These are phyloP conservation scores for Malurus cyaneus DNA, from an alignment of 2,113 vertebrate species.

Conservation along the genomic window DNA sequence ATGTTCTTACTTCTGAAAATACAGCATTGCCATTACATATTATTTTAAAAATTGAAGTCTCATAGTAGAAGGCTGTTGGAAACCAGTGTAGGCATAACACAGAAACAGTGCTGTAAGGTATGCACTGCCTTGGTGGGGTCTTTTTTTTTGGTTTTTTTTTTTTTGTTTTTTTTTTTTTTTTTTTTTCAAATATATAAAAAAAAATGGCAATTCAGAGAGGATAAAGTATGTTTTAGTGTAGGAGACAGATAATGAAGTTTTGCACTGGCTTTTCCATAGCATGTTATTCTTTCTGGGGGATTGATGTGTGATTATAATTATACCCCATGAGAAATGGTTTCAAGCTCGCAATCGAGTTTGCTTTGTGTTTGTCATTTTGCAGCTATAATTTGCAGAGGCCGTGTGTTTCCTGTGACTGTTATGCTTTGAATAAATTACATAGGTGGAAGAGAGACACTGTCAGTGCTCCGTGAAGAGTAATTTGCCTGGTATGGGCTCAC, in stretches of 20 bases:
- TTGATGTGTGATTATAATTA: slow-evolving; percentile 32
- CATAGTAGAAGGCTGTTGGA: neutral
- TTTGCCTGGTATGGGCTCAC: slow-evolving; percentile 13
- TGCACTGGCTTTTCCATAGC: neutral
- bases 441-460: slow-evolving; percentile 32
- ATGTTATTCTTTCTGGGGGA: neutral
- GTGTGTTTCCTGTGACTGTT: slow-evolving; percentile 11
- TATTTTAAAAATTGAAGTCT: neutral
- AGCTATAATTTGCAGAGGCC: slow-evolving; percentile 3
- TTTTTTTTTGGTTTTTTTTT: too few relatives aligned
- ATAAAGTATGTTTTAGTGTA: neutral
- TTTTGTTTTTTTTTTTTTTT: too few relatives aligned
- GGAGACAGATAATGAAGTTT: neutral
- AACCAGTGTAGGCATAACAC: neutral
- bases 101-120: neutral
- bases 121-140: neutral
- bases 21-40: neutral
- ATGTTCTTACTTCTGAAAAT: neutral
- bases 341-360: neutral
- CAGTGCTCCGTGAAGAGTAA: slow-evolving; percentile 30
- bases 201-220: neutral
- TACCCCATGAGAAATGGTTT: neutral
- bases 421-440: slow-evolving; percentile 34
- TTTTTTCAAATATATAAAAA: neutral
- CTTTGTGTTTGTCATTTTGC: slow-evolving; percentile 30